phyloP scores from a whole-genome alignment of 2,888 invertebrate species.

The Drosophila falleni region DNA sequence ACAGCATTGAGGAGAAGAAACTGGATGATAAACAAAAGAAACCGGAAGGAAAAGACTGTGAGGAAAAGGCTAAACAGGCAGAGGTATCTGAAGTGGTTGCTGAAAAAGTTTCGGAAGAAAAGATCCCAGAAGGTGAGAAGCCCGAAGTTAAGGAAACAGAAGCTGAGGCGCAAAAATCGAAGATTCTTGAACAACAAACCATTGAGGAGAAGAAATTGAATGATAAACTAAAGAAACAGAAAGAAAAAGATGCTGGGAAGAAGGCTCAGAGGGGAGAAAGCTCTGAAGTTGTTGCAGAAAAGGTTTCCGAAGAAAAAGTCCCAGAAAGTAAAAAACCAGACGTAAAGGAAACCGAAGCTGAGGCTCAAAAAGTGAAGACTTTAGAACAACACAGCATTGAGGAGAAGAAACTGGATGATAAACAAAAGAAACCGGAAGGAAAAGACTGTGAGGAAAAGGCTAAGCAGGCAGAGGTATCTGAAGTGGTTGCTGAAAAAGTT shows the following conservation, averaged over 20 bases:
- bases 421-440: background rate
- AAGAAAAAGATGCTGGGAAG: conserved; percentile 1
- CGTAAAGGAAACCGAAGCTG: conserved; percentile 6
- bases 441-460: background rate
- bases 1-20: background rate
- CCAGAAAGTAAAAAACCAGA: conserved; percentile 2
- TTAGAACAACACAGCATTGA: conserved; percentile 11
- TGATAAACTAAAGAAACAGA: background rate
- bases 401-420: conserved; percentile 15
- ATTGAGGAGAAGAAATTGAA: background rate
- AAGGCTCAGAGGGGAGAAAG: conserved; percentile 13
- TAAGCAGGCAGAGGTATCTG: conserved; percentile 19
- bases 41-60: background rate
- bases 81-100: conserved; percentile 19
- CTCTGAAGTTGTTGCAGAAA: conserved; percentile 18
- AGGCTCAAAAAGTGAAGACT: conserved; percentile 3
- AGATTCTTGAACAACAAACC: background rate
- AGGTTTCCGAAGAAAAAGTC: conserved; percentile 12
- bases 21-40: background rate
- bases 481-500: conserved; percentile 27
- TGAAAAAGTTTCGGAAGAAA: background rate
- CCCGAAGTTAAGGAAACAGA: background rate
- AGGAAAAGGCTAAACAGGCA: conserved; percentile 2
- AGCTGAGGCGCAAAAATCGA: background rate
- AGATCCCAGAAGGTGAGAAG: background rate